Evolutionary conservation across 2,797 vertebrate species (phyloP), one percentile per base, ranked within the genome.

Genomic region (Aldrovandia affinis): DNA sequence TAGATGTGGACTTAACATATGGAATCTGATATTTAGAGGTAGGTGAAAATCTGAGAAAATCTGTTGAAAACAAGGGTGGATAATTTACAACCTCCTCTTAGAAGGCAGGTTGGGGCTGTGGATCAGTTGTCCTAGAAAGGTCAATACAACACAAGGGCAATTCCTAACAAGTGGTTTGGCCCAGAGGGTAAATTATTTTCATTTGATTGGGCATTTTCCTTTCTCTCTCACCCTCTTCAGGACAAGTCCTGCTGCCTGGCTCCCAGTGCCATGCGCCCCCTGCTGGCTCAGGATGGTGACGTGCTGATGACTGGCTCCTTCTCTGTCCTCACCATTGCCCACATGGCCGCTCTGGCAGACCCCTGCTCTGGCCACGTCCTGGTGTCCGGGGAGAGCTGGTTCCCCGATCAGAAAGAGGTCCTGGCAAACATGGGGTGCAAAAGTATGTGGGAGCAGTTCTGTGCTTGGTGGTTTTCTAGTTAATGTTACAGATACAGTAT

Each of bases 181-280:
- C 47, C 12, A 6, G 47, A 50, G 47, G 47, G 12, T 57, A 14
- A 14, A 20, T 57, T 57, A 0, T 57, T 50, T 52, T 12, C 4
- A 52, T 52, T 52, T 52, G 50, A 52, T 52, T 14, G 15, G 55
- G 18, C 15, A 6, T 50, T 12, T 57, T 14, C 2, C 18, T 20
- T 57, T 15, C 15, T 57, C 55, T 82, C 50, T n/a, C 42, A 2
- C 86, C 3, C 88, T 83, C 4, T 83, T 28, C 83, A 99, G 98
- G 97, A 98, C 89, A 97, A 97, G 91, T 96, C 96, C 87, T 94
- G 97, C 89, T 97, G 96, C 84, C 90, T 99, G 28, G 97, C 96
- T 22, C 96, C 95, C 0, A 96, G 94, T 36, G 94, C 93, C 0
- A 91, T 96, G 12, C 94, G 89, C 83, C 95, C 94, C 0, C 94